Conservation (phyloP, 37 sponge, comb jelly and placozoan species). For the Chondrosia reniformis region DNA sequence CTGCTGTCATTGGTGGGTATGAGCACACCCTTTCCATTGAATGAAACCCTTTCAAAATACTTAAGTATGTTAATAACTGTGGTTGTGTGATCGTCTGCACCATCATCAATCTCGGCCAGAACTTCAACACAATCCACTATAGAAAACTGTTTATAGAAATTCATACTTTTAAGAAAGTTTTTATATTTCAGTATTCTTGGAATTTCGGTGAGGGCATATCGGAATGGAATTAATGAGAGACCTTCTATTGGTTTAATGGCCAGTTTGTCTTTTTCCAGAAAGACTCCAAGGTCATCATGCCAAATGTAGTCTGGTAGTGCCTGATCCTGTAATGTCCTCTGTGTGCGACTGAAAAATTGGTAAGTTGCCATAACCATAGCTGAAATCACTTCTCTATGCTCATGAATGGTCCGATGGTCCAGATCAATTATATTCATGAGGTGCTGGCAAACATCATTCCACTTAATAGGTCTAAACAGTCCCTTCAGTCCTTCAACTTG, state of each 20-base stretch:
- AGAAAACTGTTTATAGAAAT: background rate
- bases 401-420: background rate
- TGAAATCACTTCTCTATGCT: background rate
- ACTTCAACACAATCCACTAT: background rate
- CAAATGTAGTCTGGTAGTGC: background rate
- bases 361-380: background rate
- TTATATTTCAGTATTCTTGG: background rate
- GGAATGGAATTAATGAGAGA: background rate
- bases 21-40: background rate
- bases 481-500: background rate
- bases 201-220: background rate
- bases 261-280: background rate
- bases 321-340: background rate
- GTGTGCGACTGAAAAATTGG: background rate
- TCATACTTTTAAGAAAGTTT: background rate
- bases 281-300: background rate
- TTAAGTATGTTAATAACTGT: constrained; percentile 25
- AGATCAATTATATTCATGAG: background rate
- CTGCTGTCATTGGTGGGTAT: constrained; percentile 28
- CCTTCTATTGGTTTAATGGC: background rate
- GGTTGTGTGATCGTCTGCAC: background rate
- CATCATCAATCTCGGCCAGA: background rate
- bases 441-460: background rate
- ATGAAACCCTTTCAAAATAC: constrained; percentile 5
- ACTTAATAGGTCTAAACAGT: background rate